Evolutionary conservation across 2,797 vertebrate species (phyloP).

Genomic region (Helicolenus hilgendorfi): DNA sequence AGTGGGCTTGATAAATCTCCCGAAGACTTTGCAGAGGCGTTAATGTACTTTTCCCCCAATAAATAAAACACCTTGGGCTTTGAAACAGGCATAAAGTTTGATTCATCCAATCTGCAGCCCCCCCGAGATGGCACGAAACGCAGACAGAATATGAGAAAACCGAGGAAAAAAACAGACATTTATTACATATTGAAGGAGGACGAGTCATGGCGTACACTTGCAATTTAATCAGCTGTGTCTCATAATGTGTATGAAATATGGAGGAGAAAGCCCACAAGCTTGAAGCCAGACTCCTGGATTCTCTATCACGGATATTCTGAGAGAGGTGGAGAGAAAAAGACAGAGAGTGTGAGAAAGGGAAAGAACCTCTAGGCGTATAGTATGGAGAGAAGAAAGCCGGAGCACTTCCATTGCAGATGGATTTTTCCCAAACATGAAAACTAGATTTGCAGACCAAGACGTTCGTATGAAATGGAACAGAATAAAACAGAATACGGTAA

Average conservation of each 20-base stretch:
- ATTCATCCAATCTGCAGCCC: slow-evolving; percentile 75
- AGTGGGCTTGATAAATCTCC: slow-evolving; percentile 75
- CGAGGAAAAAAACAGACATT: slow-evolving; percentile 51
- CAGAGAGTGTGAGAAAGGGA: slow-evolving; percentile 22
- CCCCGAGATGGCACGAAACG: slow-evolving; percentile 46
- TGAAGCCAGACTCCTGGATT: slow-evolving; percentile 53
- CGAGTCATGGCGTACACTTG: slow-evolving; percentile 58
- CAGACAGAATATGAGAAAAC: slow-evolving; percentile 69
- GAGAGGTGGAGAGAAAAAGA: slow-evolving; percentile 29
- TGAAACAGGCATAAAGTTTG: slow-evolving; percentile 70
- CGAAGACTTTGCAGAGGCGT: slow-evolving; percentile 65
- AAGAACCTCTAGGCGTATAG: slow-evolving; percentile 56
- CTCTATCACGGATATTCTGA: slow-evolving; percentile 32
- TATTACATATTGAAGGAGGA: slow-evolving; percentile 78
- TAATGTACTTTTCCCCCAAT: slow-evolving; percentile 71
- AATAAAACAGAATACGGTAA: slow-evolving; percentile 63
- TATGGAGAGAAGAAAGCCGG: slow-evolving; percentile 73
- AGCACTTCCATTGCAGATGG: slow-evolving; percentile 68
- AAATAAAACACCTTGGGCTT: slow-evolving; percentile 82
- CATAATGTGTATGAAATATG: slow-evolving; percentile 77
- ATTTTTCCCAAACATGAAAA: slow-evolving; percentile 71
- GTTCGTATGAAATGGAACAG: slow-evolving; percentile 48
- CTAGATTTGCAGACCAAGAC: slow-evolving; percentile 56
- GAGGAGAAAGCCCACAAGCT: slow-evolving; percentile 70
- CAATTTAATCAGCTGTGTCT: slow-evolving; percentile 80